Base-by-base conservation (phyloP, 2,888 invertebrate genomes). In the Gryllus longicercus region DNA sequence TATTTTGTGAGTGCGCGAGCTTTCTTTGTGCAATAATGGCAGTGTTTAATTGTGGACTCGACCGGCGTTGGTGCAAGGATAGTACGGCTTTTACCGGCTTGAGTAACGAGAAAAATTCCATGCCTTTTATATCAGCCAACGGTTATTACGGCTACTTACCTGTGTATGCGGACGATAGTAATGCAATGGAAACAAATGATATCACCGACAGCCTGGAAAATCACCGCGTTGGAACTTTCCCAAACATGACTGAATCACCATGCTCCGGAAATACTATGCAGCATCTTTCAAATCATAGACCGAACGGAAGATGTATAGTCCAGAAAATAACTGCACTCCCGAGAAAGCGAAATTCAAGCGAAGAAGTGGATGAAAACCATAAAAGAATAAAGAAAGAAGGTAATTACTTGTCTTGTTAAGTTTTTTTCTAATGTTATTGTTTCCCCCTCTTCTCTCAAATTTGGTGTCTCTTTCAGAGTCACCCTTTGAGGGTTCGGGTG, bases 111-210 rank as follows among this genome's bases (percentile, higher is more conserved):
- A 63, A 77, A 77, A 21, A 74, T 38, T 38, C 12, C 2, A 16
- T 63, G n/a, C 16, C 14, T 38, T 63, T 63, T 51, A 82, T 84
- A 38, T 84, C 84, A n/a, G 83, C 84, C 14, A 84, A 84, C 80
- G 85, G 84, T 18, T 85, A 85, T 83, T 85, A 85, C 78, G 85
- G 85, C 63, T 85, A 84, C 82, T 84, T 85, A 82, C 84, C 84
- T 88, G 84, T 38, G 21, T 49, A 49, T 4, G 50, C 51, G 2
- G 38, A 51, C 16, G 21, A 23, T 14, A 18, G 2, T 18, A 50
- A 74, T 25, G 77, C 77, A 79, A 79, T 79, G 79, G 79, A 79
- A 38, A 79, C 76, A 25, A 77, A 11, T 63, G 79, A 79, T 63
- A 38, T 38, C 38, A 10, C 38, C 16, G 74, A 21, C 5, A 38